Evolutionary conservation across 2,113 vertebrate species (phyloP).

Genomic region (Rostratula benghalensis): DNA sequence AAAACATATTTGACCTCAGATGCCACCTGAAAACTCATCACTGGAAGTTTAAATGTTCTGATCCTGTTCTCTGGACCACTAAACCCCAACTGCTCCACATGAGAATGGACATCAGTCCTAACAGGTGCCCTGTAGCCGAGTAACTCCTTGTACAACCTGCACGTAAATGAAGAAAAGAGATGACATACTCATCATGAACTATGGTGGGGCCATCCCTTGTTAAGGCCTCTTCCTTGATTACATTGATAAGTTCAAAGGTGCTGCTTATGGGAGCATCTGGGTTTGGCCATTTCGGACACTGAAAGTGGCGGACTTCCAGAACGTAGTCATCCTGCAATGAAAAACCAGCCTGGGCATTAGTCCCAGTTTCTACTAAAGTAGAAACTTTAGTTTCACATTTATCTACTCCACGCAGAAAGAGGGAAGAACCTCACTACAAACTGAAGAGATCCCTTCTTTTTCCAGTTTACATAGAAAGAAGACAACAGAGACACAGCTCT

Average conservation of each 20-base stretch:
- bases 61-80: background rate
- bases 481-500: background rate
- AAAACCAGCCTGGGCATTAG: constrained; percentile 22
- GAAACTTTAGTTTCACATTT: background rate
- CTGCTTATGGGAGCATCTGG: constrained; percentile 95
- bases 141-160: background rate
- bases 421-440: background rate
- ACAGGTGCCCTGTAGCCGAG: background rate
- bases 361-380: too few species aligned
- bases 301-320: constrained; percentile 96
- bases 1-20: background rate
- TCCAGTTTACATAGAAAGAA: background rate
- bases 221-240: constrained; percentile 99
- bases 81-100: background rate
- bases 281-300: constrained; percentile 99
- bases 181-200: constrained; percentile 95
- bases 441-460: background rate
- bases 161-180: background rate
- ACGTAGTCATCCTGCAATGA: constrained; percentile 94
- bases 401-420: background rate
- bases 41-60: background rate
- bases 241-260: constrained; percentile 97
- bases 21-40: background rate
- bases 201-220: constrained; percentile 97
- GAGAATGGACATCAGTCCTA: background rate